Base-by-base conservation (phyloP, 2,113 vertebrate species). In the Oplegnathus fasciatus region DNA sequence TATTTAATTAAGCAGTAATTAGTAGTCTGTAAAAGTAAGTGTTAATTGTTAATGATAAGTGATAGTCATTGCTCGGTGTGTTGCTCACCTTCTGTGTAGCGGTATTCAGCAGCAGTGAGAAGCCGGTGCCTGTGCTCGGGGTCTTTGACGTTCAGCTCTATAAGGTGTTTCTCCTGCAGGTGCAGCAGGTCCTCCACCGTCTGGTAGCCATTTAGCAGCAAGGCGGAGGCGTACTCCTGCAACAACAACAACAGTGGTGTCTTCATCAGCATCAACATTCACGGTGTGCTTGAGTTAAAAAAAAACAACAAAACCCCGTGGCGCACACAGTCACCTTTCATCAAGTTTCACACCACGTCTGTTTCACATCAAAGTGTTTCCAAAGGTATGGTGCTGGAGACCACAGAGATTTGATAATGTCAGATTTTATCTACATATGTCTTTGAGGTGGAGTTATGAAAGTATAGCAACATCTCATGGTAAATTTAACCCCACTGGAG, bases 201-300 rank as follows among this genome's bases (percentile, higher is more conserved):
- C 95, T 99, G 97, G 87, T 99, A 99, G 77, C 98, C 98, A 22
- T 99, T 99, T 46, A 99, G 93, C 84, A 99, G 94, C 90, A 99
- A 86, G 0, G 97, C 97, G 52, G 98, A 97, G 69, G 95, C 91
- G 9, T 99, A 98, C 68, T 99, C 98, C 98, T 99, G 72, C 13
- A 13, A 68, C 42, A 86, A 69, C 28, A 55, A 37, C 48, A 58
- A 9, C 24, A 57, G 28, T 0, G 18, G 24, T 9, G 42, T 73
- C 14, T 65, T 72, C 15, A 46, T 50, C 65, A 32, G 10, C 22
- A 80, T 52, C 40, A 28, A 48, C 46, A 65, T 32, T 28, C 13
- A 32, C 0, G 1, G n/a, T 18, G 0, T 18, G 44, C 22, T 17
- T 46, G n/a, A 42, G 4, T 24, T 37, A 6, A 37, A 37, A 6